Evolutionary conservation across 2,113 vertebrate genomes (phyloP).

Genomic region (cat (Felis catus)): DNA sequence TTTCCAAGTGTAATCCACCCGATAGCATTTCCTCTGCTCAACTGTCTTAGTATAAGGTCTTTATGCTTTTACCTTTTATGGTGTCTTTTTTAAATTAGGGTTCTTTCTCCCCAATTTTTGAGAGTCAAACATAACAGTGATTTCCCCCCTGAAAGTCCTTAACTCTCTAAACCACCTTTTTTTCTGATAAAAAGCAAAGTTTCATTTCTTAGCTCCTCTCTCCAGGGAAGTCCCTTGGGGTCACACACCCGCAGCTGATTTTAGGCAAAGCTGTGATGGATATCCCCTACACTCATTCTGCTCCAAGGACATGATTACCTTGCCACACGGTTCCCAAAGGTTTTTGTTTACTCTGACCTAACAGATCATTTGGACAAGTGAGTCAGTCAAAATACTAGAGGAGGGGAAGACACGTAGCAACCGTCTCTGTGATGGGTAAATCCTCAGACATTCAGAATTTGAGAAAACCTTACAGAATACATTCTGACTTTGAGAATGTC

Average conservation of each 20-base stretch:
- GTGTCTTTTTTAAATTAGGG: background rate
- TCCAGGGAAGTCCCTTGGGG: slow-evolving; percentile 40
- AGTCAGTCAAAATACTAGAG: background rate
- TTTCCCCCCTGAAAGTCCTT: background rate
- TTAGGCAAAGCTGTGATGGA: background rate
- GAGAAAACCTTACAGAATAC: background rate
- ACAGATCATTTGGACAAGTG: background rate
- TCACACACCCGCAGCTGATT: background rate
- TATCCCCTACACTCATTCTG: background rate
- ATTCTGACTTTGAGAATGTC: background rate
- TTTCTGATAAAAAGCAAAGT: background rate
- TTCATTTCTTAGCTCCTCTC: slow-evolving; percentile 37
- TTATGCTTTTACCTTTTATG: background rate
- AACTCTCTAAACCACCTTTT: slow-evolving; percentile 31
- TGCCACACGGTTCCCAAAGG: background rate
- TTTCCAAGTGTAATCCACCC: background rate
- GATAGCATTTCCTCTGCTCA: background rate
- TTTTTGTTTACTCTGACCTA: slow-evolving; percentile 40
- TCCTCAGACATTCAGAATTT: background rate
- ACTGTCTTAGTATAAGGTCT: background rate
- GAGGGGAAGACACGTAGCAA: background rate
- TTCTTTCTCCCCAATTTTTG: background rate
- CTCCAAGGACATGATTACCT: background rate
- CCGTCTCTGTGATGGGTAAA: background rate
- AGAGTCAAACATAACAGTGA: slow-evolving; percentile 11